phyloP scores from a whole-genome alignment of 1,140 invertebrate species.

The Aphelenchoides fujianensis region DNA sequence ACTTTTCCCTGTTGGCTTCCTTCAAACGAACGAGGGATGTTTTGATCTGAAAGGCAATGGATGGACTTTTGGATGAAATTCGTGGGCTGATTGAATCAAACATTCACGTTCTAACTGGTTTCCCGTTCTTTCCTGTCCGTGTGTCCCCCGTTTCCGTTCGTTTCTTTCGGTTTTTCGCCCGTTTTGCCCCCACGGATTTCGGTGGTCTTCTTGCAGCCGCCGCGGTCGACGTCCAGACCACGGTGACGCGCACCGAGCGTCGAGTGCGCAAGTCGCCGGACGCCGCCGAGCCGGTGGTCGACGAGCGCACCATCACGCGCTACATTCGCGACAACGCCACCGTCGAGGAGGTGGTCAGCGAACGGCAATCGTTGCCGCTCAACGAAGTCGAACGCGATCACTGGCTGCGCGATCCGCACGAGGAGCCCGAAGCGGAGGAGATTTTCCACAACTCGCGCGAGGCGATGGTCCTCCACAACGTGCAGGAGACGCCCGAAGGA shows the following conservation, averaged over 20 bases:
- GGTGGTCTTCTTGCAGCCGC: slow-evolving; percentile 24
- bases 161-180: not conserved
- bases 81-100: no score
- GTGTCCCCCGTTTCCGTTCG: not conserved
- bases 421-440: slow-evolving; percentile 29
- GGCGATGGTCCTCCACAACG: slow-evolving; percentile 40
- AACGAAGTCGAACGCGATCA: slow-evolving; percentile 55
- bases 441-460: slow-evolving; percentile 38
- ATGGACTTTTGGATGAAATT: no score
- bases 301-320: slow-evolving; percentile 54
- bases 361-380: slow-evolving; percentile 42
- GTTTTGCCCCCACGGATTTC: not conserved
- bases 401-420: slow-evolving; percentile 34
- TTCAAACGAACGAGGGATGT: no score
- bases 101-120: no score
- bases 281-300: slow-evolving; percentile 50
- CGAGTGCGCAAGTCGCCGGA: slow-evolving; percentile 41
- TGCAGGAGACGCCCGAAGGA: slow-evolving; percentile 26
- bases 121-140: no score
- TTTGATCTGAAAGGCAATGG: no score
- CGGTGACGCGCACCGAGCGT: slow-evolving; percentile 50
- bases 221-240: slow-evolving; percentile 27
- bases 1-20: not conserved
- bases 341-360: slow-evolving; percentile 45
- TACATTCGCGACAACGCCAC: slow-evolving; percentile 47